Evolutionary conservation across 2,888 invertebrate species (phyloP).

Genomic region (Azorinus chamasolen): DNA sequence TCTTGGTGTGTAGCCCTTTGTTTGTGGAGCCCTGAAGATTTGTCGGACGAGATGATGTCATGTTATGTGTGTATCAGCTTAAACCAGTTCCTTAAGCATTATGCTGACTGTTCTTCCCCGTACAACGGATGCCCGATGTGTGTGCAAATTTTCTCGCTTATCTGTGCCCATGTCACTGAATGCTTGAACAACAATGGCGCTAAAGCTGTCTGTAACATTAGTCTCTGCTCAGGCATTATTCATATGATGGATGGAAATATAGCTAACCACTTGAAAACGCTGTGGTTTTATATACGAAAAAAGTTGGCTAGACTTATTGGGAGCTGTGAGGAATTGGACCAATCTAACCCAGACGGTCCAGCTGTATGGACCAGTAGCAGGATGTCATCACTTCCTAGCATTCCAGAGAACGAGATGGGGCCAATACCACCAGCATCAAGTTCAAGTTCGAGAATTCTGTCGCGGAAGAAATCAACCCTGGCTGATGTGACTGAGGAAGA

Average conservation of each 20-base stretch:
- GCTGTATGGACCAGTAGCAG: not conserved
- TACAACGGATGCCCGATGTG: slow-evolving; percentile 54
- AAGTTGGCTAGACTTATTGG: slow-evolving; percentile 53
- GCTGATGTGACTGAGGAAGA: slow-evolving; percentile 17
- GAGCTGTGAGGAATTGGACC: slow-evolving; percentile 5
- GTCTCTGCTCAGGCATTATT: slow-evolving; percentile 33
- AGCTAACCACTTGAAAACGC: slow-evolving; percentile 24
- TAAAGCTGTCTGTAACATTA: slow-evolving; percentile 11
- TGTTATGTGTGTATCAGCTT: slow-evolving; percentile 41
- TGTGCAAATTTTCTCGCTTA: slow-evolving; percentile 57
- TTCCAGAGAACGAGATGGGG: slow-evolving; percentile 24
- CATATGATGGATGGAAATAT: slow-evolving; percentile 19
- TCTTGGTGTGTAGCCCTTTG: slow-evolving; percentile 20
- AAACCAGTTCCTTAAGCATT: slow-evolving; percentile 59
- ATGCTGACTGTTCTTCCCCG: slow-evolving; percentile 42
- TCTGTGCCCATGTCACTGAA: slow-evolving; percentile 51
- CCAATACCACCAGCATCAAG: slow-evolving; percentile 21
- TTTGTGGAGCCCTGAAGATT: slow-evolving; percentile 18
- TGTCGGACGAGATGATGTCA: slow-evolving; percentile 34
- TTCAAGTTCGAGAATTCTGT: slow-evolving; percentile 30
- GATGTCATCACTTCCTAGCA: slow-evolving; percentile 26
- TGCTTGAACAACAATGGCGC: slow-evolving; percentile 29
- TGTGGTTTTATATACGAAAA: slow-evolving; percentile 52
- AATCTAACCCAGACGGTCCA: not conserved
- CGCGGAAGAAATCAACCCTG: slow-evolving; percentile 31